phyloP scores from a whole-genome alignment of 2,113 vertebrate species.

The Thymallus thymallus region DNA sequence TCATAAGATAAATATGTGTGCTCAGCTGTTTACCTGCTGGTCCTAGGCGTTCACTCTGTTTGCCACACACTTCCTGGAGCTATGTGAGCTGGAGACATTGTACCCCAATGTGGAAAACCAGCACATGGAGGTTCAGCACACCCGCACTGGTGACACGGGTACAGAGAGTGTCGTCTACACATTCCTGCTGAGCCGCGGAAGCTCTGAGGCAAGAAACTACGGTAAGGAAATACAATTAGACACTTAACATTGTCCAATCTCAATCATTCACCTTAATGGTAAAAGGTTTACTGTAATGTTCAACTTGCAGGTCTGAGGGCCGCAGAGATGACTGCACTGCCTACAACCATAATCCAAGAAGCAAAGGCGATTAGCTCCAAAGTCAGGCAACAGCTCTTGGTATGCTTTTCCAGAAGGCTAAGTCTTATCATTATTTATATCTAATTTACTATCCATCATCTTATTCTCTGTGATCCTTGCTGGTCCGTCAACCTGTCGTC shows the following conservation, averaged over 20 bases:
- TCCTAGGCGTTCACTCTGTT: conserved; percentile 93
- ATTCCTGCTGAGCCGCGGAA: conserved; percentile 84
- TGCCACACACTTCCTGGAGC: conserved; percentile 92
- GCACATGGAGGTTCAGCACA: conserved; percentile 93
- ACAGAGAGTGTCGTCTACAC: conserved; percentile 85
- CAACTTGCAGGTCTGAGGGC: conserved; percentile 83
- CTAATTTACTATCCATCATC: background rate
- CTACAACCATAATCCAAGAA: conserved; percentile 78
- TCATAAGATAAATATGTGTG: background rate
- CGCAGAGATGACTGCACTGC: conserved; percentile 87
- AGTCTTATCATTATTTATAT: background rate
- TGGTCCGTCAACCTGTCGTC: background rate
- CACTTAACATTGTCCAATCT: conserved; percentile 1
- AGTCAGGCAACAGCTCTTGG: conserved; percentile 83
- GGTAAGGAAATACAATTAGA: conserved; percentile 69
- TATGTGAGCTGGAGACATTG: conserved; percentile 85
- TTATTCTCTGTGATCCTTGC: background rate
- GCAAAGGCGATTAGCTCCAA: conserved; percentile 80
- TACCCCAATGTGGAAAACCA: conserved; percentile 94
- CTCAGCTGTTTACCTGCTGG: conserved; percentile 29
- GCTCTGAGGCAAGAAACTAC: conserved; percentile 89
- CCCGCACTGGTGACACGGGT: conserved; percentile 71
- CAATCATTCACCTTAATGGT: background rate
- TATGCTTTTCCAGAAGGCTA: conserved; percentile 57
- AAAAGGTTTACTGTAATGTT: background rate